Conservation (phyloP, 2,888 invertebrate genomes). For the Acleris laterana region DNA sequence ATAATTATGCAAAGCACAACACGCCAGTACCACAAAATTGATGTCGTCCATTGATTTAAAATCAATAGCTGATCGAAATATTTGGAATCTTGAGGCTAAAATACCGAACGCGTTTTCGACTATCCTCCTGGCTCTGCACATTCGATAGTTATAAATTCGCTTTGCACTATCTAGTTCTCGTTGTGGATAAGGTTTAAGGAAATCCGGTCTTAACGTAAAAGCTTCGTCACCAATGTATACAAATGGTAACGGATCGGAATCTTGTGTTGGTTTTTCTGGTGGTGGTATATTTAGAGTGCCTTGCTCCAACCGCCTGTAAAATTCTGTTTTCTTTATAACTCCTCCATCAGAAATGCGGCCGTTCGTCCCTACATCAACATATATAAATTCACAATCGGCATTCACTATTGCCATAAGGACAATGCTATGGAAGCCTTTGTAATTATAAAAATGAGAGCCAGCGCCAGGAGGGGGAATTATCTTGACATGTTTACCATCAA, state of each 20-base stretch:
- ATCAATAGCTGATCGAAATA: slow-evolving; percentile 4
- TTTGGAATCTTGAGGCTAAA: slow-evolving; percentile 20
- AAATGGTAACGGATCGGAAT: slow-evolving; percentile 30
- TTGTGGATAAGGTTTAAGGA: slow-evolving; percentile 36
- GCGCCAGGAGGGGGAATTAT: slow-evolving; percentile 28
- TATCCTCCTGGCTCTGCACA: slow-evolving; percentile 39
- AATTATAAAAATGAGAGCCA: slow-evolving; percentile 31
- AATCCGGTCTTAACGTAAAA: slow-evolving; percentile 38
- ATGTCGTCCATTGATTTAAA: slow-evolving; percentile 33
- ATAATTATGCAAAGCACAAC: slow-evolving; percentile 35
- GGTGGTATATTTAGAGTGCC: slow-evolving; percentile 17
- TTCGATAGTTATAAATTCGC: slow-evolving; percentile 39
- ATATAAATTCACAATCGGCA: slow-evolving; percentile 31
- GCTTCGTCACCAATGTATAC: slow-evolving; percentile 39
- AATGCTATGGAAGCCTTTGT: slow-evolving; percentile 33
- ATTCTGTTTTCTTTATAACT: slow-evolving; percentile 23
- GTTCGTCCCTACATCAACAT: slow-evolving; percentile 23
- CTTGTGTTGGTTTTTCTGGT: slow-evolving; percentile 23
- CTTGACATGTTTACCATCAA: slow-evolving; percentile 14
- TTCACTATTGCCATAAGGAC: slow-evolving; percentile 36
- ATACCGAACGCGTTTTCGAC: slow-evolving; percentile 38
- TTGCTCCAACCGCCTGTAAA: slow-evolving; percentile 2
- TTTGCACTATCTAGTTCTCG: slow-evolving; percentile 11
- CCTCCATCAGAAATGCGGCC: slow-evolving; percentile 26
- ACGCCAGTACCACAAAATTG: slow-evolving; percentile 35